Conservation (phyloP, 1,140 invertebrate species). For the Bombus impatiens region DNA sequence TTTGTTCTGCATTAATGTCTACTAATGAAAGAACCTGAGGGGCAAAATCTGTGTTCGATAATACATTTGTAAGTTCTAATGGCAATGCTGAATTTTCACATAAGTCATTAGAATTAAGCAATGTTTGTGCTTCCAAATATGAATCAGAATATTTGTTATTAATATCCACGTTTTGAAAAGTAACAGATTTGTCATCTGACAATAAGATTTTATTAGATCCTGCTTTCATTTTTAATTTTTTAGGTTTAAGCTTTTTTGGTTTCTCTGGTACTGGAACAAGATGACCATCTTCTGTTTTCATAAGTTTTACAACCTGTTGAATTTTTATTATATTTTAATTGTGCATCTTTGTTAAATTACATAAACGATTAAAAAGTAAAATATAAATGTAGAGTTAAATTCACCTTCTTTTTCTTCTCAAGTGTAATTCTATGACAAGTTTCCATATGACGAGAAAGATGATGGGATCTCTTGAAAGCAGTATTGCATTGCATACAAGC, state of each 20-base stretch:
- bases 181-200: slow-evolving; percentile 5
- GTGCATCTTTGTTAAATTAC: background rate
- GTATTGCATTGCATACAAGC: slow-evolving; percentile 72
- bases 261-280: slow-evolving; percentile 73
- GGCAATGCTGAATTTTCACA: slow-evolving; percentile 38
- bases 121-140: slow-evolving; percentile 20
- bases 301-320: slow-evolving; percentile 72
- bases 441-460: slow-evolving; percentile 75
- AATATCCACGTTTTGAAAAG: slow-evolving; percentile 14
- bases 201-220: background rate
- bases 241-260: slow-evolving; percentile 37
- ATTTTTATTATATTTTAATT: slow-evolving; percentile 16
- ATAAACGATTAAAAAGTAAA: background rate
- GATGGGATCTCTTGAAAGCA: slow-evolving; percentile 75
- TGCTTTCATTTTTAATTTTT: slow-evolving; percentile 39
- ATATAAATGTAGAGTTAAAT: background rate
- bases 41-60: slow-evolving; percentile 40
- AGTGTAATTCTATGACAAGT: slow-evolving; percentile 72
- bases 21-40: slow-evolving; percentile 73
- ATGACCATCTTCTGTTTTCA: slow-evolving; percentile 74
- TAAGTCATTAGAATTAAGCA: slow-evolving; percentile 13
- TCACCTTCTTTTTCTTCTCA: slow-evolving; percentile 73
- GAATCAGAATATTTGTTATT: slow-evolving; percentile 25
- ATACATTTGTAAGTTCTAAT: slow-evolving; percentile 48
- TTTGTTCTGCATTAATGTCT: slow-evolving; percentile 72